These are phyloP conservation scores for Cinclus cinclus DNA, from an alignment of 2,113 vertebrate genomes.

Conservation along the genomic window DNA sequence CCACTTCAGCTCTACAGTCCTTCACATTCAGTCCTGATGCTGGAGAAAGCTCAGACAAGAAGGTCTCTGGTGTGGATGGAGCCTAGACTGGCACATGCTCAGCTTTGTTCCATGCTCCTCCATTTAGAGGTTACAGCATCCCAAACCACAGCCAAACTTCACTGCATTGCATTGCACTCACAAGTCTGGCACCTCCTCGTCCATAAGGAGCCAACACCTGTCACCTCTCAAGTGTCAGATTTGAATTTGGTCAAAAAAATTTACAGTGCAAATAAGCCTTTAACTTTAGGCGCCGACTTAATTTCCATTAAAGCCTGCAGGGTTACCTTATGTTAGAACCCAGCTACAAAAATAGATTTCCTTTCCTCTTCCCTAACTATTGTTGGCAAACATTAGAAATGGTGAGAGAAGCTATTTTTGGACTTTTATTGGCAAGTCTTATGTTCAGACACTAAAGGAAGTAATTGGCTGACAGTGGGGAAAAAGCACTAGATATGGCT, in stretches of 20 bases:
- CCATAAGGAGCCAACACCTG: neutral
- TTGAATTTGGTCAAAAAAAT: neutral
- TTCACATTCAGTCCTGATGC: neutral
- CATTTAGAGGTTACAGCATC: neutral
- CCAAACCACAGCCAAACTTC: neutral
- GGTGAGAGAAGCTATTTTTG: constrained; percentile 32
- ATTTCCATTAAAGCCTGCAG: neutral
- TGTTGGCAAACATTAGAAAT: constrained; percentile 41
- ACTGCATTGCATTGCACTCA: neutral
- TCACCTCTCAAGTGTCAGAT: neutral
- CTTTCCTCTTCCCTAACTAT: constrained; percentile 15
- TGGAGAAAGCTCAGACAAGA: neutral
- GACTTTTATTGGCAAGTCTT: constrained; percentile 22
- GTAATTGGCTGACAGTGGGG: neutral
- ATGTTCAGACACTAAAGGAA: constrained; percentile 26
- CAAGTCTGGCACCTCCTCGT: neutral
- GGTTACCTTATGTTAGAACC: neutral
- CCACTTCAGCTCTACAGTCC: neutral
- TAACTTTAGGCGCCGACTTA: neutral
- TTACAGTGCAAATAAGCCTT: neutral
- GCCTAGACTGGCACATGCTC: neutral
- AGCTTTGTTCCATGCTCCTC: neutral
- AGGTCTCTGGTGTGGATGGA: neutral
- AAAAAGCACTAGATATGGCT: neutral
- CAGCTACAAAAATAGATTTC: constrained; percentile 17